These are phyloP conservation scores for Drosophila mauritiana DNA, from an alignment of 1,140 invertebrate genomes.

Conservation along the genomic window DNA sequence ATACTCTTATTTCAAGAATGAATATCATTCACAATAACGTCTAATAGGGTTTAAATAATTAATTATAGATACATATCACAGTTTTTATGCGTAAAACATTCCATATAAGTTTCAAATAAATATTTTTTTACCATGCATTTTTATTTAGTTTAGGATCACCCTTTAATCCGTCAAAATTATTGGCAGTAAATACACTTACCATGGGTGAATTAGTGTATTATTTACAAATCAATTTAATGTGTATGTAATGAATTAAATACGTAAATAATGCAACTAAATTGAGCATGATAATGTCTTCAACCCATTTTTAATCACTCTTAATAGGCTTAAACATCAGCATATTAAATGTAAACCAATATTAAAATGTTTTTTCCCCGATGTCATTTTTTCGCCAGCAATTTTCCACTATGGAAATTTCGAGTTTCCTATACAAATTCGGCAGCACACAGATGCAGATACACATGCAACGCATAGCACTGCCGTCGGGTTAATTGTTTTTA, in stretches of 20 bases:
- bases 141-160: background rate
- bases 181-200: no score
- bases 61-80: no score
- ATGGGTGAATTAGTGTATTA: no score
- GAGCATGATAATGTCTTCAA: conserved; percentile 28
- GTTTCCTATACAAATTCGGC: conserved; percentile 16
- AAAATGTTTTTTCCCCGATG: background rate
- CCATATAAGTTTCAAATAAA: no score
- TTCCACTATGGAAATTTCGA: conserved; percentile 9
- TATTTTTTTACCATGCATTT: no score
- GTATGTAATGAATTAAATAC: conserved; percentile 7
- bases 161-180: background rate
- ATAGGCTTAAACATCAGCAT: conserved; percentile 26
- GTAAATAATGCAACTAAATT: conserved; percentile 21
- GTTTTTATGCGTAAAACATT: no score
- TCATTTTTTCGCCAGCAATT: conserved; percentile 15
- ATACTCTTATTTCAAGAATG: no score
- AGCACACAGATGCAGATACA: conserved; percentile 2
- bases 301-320: conserved; percentile 13
- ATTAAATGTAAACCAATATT: conserved; percentile 4
- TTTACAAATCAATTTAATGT: background rate
- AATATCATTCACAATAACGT: no score
- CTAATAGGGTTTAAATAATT: no score
- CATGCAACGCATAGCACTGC: conserved; percentile 36
- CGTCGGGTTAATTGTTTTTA: conserved; percentile 78